Evolutionary conservation across 2,113 vertebrate species (phyloP), one percentile per base, ranked within the genome.

Genomic region (Otus sunia): DNA sequence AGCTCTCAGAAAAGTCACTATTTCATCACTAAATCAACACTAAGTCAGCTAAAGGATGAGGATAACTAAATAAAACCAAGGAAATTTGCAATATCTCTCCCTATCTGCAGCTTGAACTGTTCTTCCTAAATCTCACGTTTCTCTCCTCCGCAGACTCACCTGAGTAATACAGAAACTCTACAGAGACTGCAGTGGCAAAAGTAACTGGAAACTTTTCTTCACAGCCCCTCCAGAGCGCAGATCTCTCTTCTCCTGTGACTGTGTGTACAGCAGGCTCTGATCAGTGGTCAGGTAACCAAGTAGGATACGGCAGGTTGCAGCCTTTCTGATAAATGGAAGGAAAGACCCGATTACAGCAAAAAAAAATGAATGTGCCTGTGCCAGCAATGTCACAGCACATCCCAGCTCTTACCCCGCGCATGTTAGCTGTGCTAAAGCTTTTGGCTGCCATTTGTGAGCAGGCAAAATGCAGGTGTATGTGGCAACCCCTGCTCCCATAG

Each of bases 141-240:
- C 32, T 66, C 45, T 49, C 58, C 41, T 25, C 60, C 80, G 37
- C 41, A 90, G 68, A 93, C 95, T 96, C 94, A 96, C 96, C 97
- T 87, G 64, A 53, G 71, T 17, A 55, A 53, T 21, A 50, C 15
- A 64, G 90, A 16, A 87, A 45, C 72, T 76, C 29, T 52, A 56
- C 66, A 41, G 41, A 58, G 30, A 32, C 12, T n/a, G 10, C 23
- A n/a, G 64, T 15, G 58, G 26, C 76, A 69, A 23, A 64, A 92
- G 43, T 1, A 88, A 36, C 30, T 53, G 23, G 55, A 77, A 66
- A 34, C n/a, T 47, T 9, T n/a, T 39, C 52, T 91, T 64, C 74
- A 56, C 41, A 36, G 88, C 10, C 32, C 47, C 45, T 91, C 39
- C 60, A 34, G 37, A 59, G 55, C 0, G 0, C 55, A 50, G 79